Evolutionary conservation across 2,888 invertebrate species (phyloP), one percentile per base, ranked within the genome.

Genomic region (Lapara coniferarum): DNA sequence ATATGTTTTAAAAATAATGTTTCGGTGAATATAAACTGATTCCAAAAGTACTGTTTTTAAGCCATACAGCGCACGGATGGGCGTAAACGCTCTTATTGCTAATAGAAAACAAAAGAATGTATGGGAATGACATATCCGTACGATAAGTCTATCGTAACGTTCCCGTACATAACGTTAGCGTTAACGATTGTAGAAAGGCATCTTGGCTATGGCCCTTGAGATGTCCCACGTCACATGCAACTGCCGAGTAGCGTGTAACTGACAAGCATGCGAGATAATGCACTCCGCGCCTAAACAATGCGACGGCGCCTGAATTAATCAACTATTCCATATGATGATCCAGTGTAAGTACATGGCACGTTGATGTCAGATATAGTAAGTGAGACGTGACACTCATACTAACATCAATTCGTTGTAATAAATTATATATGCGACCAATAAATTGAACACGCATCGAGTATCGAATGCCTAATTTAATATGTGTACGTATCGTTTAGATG

Each of bases 401-500:
- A 84, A 78, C 80, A 77, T 79, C 75, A 83, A 74, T 74, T 75
- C 75, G 74, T 77, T 70, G 75, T 79, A 80, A 84, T 89, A 85
- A 85, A 87, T 88, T 83, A 88, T 82, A 75, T 80, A 85, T 85
- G 80, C 75, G 80, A 82, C 80, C 79, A 83, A 86, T 88, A 87
- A 87, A 88, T 85, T 82, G 78, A 83, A 84, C 81, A 82, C 69
- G 75, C 71, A 75, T 83, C 81, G 80, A 78, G 82, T 72, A 76
- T 78, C 72, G 84, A 84, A 84, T 86, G 73, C 73, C 73, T 84
- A 85, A 85, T 84, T 78, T 73, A 72, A 73, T 69, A 70, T 67
- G 68, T 70, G 68, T 70, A 68, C 69, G 73, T 76, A 76, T 75
- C 12, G 30, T 52, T 59, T 59, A 37, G 52, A 68, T 53, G 59